A percentile compares a stretch with the other conserved stretches of the same genome.
These are phyloP conservation scores for Drosophila paramelanica DNA, from an alignment of 2,888 invertebrate species.

Conservation along the genomic window DNA sequence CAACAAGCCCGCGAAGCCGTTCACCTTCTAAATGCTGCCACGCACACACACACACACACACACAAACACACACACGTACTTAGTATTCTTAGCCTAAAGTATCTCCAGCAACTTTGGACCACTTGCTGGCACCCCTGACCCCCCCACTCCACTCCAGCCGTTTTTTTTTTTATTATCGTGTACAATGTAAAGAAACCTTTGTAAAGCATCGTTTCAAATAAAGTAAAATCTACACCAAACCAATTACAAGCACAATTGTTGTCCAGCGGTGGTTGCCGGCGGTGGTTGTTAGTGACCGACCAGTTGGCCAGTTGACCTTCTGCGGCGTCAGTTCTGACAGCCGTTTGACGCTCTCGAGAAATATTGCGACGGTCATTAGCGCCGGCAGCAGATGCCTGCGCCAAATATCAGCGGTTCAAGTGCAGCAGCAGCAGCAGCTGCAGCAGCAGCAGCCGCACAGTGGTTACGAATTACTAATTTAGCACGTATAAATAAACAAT, in stretches of 20 bases:
- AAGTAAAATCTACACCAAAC: constrained; percentile 51
- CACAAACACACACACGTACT: constrained; percentile 19
- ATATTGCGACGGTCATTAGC: constrained; percentile 56
- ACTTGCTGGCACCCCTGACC: constrained; percentile 21
- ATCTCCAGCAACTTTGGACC: constrained; percentile 24
- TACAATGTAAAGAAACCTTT: constrained; percentile 49
- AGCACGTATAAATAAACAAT: neutral
- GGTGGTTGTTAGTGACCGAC: constrained; percentile 1
- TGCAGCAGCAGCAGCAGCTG: constrained; percentile 68
- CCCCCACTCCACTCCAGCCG: constrained; percentile 12
- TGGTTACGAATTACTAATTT: neutral
- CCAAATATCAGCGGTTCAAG: constrained; percentile 75
- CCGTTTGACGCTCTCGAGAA: constrained; percentile 53
- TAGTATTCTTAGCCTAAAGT: constrained; percentile 43
- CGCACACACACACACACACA: constrained; percentile 9
- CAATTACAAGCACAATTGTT: constrained; percentile 35
- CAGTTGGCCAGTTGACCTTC: constrained; percentile 59
- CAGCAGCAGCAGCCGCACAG: constrained; percentile 41
- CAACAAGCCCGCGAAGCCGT: constrained; percentile 82
- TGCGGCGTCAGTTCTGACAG: constrained; percentile 61
- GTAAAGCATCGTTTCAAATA: constrained; percentile 67
- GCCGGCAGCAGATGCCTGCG: constrained; percentile 51
- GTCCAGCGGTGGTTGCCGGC: constrained; percentile 29
- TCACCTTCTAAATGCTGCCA: constrained; percentile 75
- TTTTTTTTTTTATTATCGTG: constrained; percentile 20